phyloP scores from a whole-genome alignment of 1,140 invertebrate genomes.

The Ephestia elutella region DNA sequence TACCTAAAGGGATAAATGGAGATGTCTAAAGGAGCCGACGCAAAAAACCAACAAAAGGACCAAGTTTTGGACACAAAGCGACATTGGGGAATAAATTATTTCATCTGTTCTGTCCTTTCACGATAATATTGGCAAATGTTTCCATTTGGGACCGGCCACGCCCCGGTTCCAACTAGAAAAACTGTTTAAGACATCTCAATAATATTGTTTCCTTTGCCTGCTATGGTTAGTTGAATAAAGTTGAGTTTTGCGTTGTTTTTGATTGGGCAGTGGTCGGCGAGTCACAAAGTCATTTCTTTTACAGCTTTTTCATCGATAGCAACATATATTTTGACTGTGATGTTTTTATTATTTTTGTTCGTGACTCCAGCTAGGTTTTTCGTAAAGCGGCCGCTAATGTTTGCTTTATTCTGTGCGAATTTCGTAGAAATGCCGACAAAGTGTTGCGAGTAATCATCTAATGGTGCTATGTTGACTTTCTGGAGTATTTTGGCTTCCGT shows the following conservation, averaged over 20 bases:
- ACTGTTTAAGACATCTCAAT: constrained; percentile 12
- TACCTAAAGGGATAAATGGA: constrained; percentile 63
- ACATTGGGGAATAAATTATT: constrained; percentile 73
- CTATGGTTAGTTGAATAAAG: background rate
- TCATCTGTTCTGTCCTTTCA: constrained; percentile 72
- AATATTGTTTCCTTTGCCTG: background rate
- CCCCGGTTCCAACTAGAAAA: constrained; percentile 46
- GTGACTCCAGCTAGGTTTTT: constrained; percentile 58
- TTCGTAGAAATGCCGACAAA: constrained; percentile 64
- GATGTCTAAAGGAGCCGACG: constrained; percentile 63
- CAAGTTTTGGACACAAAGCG: constrained; percentile 68
- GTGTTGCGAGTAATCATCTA: constrained; percentile 55
- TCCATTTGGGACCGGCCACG: constrained; percentile 69
- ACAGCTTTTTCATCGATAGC: constrained; percentile 56
- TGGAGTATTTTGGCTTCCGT: constrained; percentile 66
- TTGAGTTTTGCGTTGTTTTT: background rate
- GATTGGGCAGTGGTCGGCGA: constrained; percentile 37
- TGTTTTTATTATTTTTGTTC: constrained; percentile 74
- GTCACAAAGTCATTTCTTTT: constrained; percentile 65
- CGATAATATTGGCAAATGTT: constrained; percentile 74
- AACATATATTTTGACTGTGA: constrained; percentile 74
- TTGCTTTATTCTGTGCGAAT: constrained; percentile 32
- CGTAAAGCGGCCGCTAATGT: constrained; percentile 49
- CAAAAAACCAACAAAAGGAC: constrained; percentile 66
- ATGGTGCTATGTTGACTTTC: constrained; percentile 59